Evolutionary conservation across 2,888 invertebrate species (phyloP), one percentile per base, ranked within the genome.

Genomic region (Ophraella communa): DNA sequence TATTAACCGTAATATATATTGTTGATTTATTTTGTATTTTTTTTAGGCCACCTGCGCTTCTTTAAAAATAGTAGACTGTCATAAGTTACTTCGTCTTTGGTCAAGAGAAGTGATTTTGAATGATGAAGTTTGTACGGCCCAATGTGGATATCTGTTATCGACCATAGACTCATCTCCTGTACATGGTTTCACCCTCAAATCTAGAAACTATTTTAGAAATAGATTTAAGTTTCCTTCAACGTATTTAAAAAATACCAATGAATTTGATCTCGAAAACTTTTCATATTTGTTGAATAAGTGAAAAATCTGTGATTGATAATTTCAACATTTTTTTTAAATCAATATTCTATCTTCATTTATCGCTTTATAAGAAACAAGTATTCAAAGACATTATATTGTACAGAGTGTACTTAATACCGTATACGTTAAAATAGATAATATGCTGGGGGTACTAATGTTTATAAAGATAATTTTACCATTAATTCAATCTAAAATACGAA

Each of bases 121-220:
- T 1, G 96, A 96, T 78, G 93, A 94, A 79, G 94, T 95, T 11
- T 96, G 96, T 83, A 90, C 93, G 14, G 93, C 94, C 1, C 95
- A 96, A 82, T 96, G 96, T 80, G 93, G 93, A 44, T 91, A 91
- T 75, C 85, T 90, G n/a, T 82, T 90, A 23, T 83, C 84, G 39
- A 83, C 82, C 27, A 80, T 83, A 82, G 51, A 82, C 80, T 23
- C 70, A 4, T 68, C 73, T 1, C 65, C 60, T 11, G 42, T 77
- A 5, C 73, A 56, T 2, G 20, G 3, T 20, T 45, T 56, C n/a
- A 7, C n/a, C 4, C 45, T 45, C 2, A 44, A 30, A 7, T n/a
- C n/a, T 2, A 24, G 7, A 1, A 55, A 42, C n/a, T 11, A 35
- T 39, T 42, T 55, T 4, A 42, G 30, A 45, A 47, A 49, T 21